These are phyloP conservation scores for Micromys minutus DNA, from an alignment of 2,113 vertebrate species.

Conservation along the genomic window DNA sequence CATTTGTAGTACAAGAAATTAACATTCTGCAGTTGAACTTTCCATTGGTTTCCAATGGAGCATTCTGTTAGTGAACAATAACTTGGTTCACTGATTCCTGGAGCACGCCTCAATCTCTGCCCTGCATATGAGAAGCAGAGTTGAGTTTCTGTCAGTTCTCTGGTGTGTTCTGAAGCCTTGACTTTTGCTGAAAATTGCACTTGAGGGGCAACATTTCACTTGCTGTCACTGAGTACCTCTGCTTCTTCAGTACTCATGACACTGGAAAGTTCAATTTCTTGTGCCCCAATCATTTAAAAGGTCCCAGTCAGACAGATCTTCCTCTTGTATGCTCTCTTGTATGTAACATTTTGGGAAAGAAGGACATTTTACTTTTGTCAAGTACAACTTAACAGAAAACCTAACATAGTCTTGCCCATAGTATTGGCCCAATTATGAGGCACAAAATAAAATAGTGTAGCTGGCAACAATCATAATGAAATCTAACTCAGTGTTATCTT, in stretches of 20 bases:
- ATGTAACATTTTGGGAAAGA: not conserved
- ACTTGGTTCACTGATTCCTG: accelerated
- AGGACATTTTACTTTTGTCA: not conserved
- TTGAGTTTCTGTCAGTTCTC: not conserved
- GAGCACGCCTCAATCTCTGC: not conserved
- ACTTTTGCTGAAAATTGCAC: not conserved
- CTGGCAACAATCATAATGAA: accelerated
- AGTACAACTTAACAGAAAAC: not conserved
- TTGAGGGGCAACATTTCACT: not conserved
- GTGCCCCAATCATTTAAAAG: not conserved
- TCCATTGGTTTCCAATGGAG: not conserved
- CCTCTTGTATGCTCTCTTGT: not conserved
- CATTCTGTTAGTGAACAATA: not conserved
- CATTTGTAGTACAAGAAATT: not conserved
- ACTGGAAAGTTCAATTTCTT: slow-evolving; percentile 17
- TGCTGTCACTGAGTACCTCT: not conserved
- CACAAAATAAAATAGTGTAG: accelerated
- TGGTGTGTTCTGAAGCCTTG: not conserved
- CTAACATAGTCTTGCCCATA: too few relatives aligned
- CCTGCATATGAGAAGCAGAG: accelerated
- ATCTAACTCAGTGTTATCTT: accelerated
- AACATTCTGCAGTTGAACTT: not conserved
- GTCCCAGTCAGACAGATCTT: slow-evolving; percentile 7
- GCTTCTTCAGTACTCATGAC: not conserved
- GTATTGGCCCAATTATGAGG: not conserved